Conservation (phyloP, 1,140 invertebrate species). For the Megathymus violae region DNA sequence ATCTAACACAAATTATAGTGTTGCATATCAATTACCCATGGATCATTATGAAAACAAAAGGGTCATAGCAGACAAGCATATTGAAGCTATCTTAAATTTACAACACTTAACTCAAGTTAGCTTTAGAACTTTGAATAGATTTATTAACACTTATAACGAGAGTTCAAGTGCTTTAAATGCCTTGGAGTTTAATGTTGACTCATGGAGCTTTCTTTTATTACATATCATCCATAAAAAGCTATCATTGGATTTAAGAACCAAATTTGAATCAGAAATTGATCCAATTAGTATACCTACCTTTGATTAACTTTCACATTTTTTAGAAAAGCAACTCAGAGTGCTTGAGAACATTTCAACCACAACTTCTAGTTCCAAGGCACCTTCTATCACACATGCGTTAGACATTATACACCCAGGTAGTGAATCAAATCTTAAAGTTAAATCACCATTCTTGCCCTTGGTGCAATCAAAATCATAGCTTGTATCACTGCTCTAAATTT, state of each 20-base stretch:
- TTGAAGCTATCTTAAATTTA: neutral
- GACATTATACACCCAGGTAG: neutral
- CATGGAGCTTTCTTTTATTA: conserved; percentile 30
- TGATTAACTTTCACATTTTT: neutral
- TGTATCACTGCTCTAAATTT: neutral
- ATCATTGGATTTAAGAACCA: conserved; percentile 17
- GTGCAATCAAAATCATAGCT: neutral
- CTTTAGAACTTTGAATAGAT: neutral
- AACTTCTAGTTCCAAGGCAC: neutral
- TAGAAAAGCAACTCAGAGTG: conserved; percentile 7
- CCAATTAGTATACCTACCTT: neutral
- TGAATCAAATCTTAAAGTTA: neutral
- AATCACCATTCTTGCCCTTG: neutral
- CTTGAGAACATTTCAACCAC: neutral
- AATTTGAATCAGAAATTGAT: conserved; percentile 18
- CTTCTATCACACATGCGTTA: neutral
- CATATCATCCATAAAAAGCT: conserved; percentile 22
- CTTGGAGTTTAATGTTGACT: conserved; percentile 16
- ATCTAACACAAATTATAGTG: conserved; percentile 1
- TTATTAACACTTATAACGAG: neutral
- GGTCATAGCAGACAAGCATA: conserved; percentile 3
- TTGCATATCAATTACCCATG: neutral
- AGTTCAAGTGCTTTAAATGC: conserved; percentile 9
- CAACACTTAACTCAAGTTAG: neutral
- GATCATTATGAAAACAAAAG: conserved; percentile 1